phyloP scores from a whole-genome alignment of 2,113 vertebrate species.

The Callaeas wilsoni region DNA sequence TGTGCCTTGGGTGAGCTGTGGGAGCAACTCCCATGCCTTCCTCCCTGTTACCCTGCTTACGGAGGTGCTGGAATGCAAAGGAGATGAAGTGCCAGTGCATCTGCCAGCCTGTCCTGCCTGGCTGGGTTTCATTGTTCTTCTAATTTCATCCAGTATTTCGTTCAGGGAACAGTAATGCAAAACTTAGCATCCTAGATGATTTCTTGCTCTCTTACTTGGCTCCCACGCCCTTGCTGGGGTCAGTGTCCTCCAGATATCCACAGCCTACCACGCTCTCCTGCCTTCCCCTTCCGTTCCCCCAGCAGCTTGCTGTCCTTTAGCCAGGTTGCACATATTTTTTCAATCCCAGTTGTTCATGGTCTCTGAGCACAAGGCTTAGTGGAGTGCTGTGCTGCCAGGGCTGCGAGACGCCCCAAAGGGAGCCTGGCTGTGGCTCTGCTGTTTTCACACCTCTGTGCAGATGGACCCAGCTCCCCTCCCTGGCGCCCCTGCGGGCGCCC shows the following conservation, averaged over 20 bases:
- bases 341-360: not conserved
- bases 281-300: not conserved
- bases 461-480: not conserved
- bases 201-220: not conserved
- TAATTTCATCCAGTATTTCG: not conserved
- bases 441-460: constrained; percentile 35
- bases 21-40: not conserved
- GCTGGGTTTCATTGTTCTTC: not conserved
- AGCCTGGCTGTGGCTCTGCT: constrained; percentile 2
- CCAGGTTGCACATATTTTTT: constrained; percentile 54
- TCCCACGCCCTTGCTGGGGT: rapidly evolving
- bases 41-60: not conserved
- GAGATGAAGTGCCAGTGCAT: not conserved
- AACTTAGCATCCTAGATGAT: not conserved
- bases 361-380: constrained; percentile 22
- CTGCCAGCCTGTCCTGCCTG: not conserved
- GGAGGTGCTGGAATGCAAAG: not conserved
- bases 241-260: not conserved
- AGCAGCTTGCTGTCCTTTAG: constrained; percentile 28
- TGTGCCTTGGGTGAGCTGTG: not conserved
- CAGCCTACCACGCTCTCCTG: not conserved
- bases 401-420: constrained; percentile 20
- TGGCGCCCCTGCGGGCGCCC: not conserved
- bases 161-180: not conserved
- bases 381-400: not conserved